These are phyloP conservation scores for Piaya cayana DNA, from an alignment of 2,113 vertebrate species.

Conservation along the genomic window DNA sequence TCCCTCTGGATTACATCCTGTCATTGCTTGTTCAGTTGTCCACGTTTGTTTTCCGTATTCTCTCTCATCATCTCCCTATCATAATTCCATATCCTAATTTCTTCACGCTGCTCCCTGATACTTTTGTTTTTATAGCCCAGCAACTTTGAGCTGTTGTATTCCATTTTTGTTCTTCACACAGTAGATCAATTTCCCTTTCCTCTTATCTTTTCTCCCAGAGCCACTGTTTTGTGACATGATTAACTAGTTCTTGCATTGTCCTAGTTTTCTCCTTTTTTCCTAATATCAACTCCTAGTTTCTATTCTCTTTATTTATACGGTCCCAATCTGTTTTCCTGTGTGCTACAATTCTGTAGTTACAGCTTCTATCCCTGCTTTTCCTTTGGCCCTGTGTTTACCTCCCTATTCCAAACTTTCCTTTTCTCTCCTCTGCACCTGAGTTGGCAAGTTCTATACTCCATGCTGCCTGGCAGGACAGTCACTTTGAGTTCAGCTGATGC, in stretches of 20 bases:
- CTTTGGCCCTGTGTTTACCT: not conserved
- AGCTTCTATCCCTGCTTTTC: not conserved
- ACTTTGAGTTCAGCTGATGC: not conserved
- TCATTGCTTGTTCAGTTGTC: not conserved
- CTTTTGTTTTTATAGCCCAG: not conserved
- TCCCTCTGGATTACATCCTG: too few relatives aligned
- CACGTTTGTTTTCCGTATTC: not conserved
- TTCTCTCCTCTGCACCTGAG: not conserved
- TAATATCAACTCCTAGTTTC: not conserved
- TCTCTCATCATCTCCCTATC: not conserved
- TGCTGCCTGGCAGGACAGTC: not conserved
- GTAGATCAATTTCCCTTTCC: not conserved
- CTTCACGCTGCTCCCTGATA: not conserved
- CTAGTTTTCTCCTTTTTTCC: not conserved
- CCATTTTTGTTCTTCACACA: not conserved
- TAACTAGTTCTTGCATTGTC: not conserved
- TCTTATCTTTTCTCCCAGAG: not conserved
- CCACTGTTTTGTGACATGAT: not conserved
- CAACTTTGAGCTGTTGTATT: not conserved
- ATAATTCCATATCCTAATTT: not conserved
- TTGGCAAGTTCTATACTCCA: not conserved
- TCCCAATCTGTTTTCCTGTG: not conserved
- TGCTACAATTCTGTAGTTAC: not conserved
- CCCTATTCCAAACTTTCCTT: not conserved
- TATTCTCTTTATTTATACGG: not conserved